phyloP scores from a whole-genome alignment of 2,888 invertebrate species.

The Acrocera orbiculus region DNA sequence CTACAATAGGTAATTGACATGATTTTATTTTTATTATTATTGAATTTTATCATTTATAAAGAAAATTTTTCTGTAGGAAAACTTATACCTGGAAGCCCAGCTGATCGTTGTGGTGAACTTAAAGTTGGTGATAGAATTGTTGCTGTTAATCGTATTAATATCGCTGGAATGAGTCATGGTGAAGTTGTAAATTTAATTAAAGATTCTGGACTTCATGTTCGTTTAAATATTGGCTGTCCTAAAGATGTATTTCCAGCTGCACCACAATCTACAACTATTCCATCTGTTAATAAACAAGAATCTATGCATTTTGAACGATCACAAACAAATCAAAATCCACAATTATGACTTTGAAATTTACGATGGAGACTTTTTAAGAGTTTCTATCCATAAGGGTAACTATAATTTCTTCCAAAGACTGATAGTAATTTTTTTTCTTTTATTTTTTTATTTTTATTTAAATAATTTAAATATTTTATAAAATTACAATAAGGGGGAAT shows the following conservation, averaged over 20 bases:
- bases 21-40: conserved; percentile 3
- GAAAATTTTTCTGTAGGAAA: conserved; percentile 44
- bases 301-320: conserved; percentile 15
- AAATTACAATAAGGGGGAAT: too few species aligned
- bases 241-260: conserved; percentile 16
- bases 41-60: not conserved
- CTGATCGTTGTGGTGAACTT: conserved; percentile 77
- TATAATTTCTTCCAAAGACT: conserved; percentile 6
- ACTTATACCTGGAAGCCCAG: conserved; percentile 88
- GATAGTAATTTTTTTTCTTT: too few species aligned
- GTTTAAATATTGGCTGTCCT: conserved; percentile 49
- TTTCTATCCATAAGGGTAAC: conserved; percentile 14
- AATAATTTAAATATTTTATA: too few species aligned
- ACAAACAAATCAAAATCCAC: conserved; percentile 22
- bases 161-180: conserved; percentile 82
- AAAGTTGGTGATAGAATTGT: conserved; percentile 91
- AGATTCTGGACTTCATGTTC: conserved; percentile 83
- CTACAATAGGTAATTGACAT: conserved; percentile 54
- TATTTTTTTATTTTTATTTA: too few species aligned
- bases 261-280: conserved; percentile 18
- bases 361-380: conserved; percentile 29
- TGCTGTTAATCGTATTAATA: conserved; percentile 85
- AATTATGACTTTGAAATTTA: conserved; percentile 32
- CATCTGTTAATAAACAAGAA: conserved; percentile 12
- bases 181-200: conserved; percentile 96